These are phyloP conservation scores for Labroides dimidiatus DNA, from an alignment of 2,797 vertebrate genomes.

Conservation along the genomic window DNA sequence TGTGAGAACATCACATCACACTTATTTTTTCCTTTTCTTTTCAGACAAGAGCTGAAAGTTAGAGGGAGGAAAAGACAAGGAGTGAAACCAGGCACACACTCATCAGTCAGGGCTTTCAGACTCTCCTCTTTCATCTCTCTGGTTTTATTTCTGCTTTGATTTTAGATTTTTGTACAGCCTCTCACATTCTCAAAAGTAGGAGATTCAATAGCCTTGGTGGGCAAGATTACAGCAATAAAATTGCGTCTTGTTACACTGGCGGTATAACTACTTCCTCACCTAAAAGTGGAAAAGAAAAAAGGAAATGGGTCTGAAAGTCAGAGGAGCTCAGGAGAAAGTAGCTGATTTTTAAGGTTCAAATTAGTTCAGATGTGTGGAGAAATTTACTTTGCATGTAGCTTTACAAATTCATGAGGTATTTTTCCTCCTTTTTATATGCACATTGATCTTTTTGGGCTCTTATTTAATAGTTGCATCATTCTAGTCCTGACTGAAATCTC, in stretches of 20 bases:
- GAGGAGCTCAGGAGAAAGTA: slow-evolving; percentile 1
- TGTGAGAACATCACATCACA: slow-evolving; percentile 64
- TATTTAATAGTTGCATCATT: not conserved
- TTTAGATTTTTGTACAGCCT: slow-evolving; percentile 72
- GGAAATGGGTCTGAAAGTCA: slow-evolving; percentile 4
- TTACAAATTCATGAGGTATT: not conserved
- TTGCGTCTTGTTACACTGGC: slow-evolving; percentile 35
- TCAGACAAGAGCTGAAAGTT: slow-evolving; percentile 42
- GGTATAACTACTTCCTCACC: slow-evolving; percentile 32
- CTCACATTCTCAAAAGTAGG: slow-evolving; percentile 60
- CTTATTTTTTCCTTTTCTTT: slow-evolving; percentile 42
- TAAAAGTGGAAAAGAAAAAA: slow-evolving; percentile 15
- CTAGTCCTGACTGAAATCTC: too few relatives aligned
- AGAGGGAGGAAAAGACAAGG: slow-evolving; percentile 47
- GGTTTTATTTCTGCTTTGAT: slow-evolving; percentile 78
- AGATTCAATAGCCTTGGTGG: slow-evolving; percentile 50
- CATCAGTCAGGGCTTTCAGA: slow-evolving; percentile 66
- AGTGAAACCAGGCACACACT: slow-evolving; percentile 52
- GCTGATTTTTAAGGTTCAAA: not conserved
- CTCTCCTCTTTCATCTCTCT: slow-evolving; percentile 72
- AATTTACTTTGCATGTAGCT: not conserved
- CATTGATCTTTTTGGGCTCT: not conserved
- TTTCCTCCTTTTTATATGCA: not conserved
- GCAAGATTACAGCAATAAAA: slow-evolving; percentile 63
- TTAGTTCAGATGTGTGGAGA: not conserved